Evolutionary conservation across 2,888 invertebrate species (phyloP).

Genomic region (Sphaeridia pumilis): DNA sequence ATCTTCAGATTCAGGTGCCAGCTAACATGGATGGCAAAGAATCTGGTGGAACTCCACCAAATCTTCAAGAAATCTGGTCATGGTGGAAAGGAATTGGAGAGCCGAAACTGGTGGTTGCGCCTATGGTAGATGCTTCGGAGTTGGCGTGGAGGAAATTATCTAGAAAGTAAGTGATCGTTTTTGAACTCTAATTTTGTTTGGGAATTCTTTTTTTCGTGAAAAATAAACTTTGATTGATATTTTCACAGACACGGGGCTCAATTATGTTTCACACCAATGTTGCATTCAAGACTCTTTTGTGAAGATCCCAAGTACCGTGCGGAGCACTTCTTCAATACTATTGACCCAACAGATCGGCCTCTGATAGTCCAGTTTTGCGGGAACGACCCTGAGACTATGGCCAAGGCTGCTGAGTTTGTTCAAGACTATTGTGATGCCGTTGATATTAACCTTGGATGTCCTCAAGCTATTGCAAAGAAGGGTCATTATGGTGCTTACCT

Average conservation of each 20-base stretch:
- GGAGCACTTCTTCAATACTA: constrained; percentile 55
- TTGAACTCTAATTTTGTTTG: too few species aligned
- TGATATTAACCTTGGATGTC: constrained; percentile 96
- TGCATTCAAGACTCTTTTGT: constrained; percentile 76
- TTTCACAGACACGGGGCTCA: constrained; percentile 61
- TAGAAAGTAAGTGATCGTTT: constrained; percentile 27
- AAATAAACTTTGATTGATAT: too few species aligned
- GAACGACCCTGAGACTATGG: constrained; percentile 75
- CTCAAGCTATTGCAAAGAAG: constrained; percentile 48
- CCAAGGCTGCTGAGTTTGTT: constrained; percentile 76
- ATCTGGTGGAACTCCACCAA: too few species aligned
- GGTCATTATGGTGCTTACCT: constrained; percentile 63
- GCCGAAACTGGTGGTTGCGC: constrained; percentile 67
- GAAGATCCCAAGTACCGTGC: constrained; percentile 71
- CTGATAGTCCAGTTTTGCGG: constrained; percentile 98
- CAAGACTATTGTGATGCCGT: constrained; percentile 84
- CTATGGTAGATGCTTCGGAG: constrained; percentile 98
- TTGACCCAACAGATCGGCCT: constrained; percentile 71
- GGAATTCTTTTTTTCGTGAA: too few species aligned
- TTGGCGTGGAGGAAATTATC: constrained; percentile 69
- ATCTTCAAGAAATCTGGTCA: constrained; percentile 36
- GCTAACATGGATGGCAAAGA: too few species aligned
- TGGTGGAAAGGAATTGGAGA: constrained; percentile 49
- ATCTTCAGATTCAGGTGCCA: too few species aligned
- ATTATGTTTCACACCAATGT: constrained; percentile 95